Conservation (phyloP, 2,113 vertebrate genomes). For the Pelmatolapia mariae region DNA sequence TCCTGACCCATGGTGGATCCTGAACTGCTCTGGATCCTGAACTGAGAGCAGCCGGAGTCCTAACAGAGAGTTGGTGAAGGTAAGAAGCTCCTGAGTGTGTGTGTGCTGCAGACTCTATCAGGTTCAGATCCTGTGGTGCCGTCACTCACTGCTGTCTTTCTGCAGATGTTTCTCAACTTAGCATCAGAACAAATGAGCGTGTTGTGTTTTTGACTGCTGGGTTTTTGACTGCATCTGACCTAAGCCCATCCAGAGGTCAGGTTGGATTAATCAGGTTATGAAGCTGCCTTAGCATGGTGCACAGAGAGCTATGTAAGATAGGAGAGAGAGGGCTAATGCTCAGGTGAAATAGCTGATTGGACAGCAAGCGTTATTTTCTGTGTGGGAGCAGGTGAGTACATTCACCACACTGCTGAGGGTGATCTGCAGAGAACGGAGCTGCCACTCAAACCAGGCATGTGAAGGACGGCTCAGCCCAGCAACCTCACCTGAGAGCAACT, state of each 20-base stretch:
- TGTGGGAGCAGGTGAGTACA: neutral
- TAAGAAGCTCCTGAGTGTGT: neutral
- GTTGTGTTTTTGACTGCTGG: too few species aligned
- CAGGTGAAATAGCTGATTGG: neutral
- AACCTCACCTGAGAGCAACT: accelerated
- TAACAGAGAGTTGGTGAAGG: neutral
- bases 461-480: neutral
- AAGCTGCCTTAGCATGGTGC: neutral
- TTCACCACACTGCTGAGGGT: accelerated
- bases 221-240: too few species aligned
- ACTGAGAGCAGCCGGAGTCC: neutral
- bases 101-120: neutral
- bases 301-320: neutral
- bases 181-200: neutral
- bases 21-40: neutral
- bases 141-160: neutral
- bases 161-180: neutral
- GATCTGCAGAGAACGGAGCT: accelerated
- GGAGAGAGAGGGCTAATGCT: neutral
- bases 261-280: neutral
- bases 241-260: too few species aligned
- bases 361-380: neutral
- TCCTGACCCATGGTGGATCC: neutral
- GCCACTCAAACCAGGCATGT: neutral
- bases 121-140: neutral